phyloP scores from a whole-genome alignment of 2,888 invertebrate genomes.

The Phania funesta region DNA sequence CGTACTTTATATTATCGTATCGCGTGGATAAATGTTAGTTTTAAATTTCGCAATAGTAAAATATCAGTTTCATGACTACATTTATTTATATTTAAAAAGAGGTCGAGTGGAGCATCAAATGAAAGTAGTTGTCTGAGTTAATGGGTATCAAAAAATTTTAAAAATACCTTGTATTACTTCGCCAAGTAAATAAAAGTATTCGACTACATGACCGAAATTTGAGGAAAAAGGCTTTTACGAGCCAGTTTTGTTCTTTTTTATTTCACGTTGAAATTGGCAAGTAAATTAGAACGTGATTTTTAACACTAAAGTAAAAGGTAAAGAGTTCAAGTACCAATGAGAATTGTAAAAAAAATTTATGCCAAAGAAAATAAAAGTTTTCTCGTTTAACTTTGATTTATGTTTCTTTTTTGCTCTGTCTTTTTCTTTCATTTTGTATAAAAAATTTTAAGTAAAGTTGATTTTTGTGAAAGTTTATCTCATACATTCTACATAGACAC shows the following conservation, averaged over 20 bases:
- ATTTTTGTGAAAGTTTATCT: neutral
- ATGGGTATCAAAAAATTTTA: too few species aligned
- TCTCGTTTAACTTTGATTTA: slow-evolving; percentile 57
- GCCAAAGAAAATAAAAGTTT: slow-evolving; percentile 60
- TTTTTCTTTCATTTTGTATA: slow-evolving; percentile 27
- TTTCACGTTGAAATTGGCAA: slow-evolving; percentile 31
- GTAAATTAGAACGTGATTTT: slow-evolving; percentile 55
- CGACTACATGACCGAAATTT: too few species aligned
- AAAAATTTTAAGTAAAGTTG: slow-evolving; percentile 8
- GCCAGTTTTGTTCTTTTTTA: neutral
- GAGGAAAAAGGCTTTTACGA: too few species aligned
- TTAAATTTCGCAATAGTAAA: too few species aligned
- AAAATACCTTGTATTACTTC: too few species aligned
- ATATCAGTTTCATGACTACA: too few species aligned
- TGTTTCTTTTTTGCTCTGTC: slow-evolving; percentile 7
- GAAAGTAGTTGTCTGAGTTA: too few species aligned
- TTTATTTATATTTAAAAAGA: too few species aligned
- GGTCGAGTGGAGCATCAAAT: too few species aligned
- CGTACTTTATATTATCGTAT: too few species aligned
- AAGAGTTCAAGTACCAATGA: neutral
- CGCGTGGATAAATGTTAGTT: too few species aligned
- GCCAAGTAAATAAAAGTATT: too few species aligned
- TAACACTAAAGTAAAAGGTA: slow-evolving; percentile 18
- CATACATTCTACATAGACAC: neutral
- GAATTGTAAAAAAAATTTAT: slow-evolving; percentile 7